These are phyloP conservation scores for Peromyscus californicus DNA, from an alignment of 2,113 vertebrate species.

Conservation along the genomic window DNA sequence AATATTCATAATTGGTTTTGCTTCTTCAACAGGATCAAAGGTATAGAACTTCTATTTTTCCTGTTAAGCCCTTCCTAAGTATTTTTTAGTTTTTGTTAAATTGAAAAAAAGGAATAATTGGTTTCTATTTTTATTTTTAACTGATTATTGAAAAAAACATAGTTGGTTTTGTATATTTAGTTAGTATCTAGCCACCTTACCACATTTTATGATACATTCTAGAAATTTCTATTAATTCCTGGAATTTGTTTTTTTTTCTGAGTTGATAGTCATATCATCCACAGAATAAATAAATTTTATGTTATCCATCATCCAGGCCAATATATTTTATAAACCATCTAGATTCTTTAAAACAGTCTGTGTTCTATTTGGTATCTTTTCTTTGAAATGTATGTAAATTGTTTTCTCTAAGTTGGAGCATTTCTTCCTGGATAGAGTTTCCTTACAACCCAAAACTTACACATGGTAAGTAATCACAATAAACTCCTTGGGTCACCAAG, in stretches of 20 bases:
- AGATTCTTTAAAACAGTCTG: neutral
- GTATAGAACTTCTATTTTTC: neutral
- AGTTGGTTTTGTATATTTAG: conserved; percentile 58
- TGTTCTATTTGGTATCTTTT: neutral
- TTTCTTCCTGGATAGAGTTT: neutral
- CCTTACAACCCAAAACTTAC: neutral
- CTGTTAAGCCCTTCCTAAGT: neutral
- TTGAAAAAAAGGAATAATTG: neutral
- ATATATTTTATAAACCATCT: neutral
- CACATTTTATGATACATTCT: neutral
- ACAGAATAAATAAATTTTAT: neutral
- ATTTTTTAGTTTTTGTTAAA: neutral
- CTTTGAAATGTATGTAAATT: neutral
- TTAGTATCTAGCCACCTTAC: conserved; percentile 59
- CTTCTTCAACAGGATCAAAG: neutral
- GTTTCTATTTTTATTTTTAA: neutral
- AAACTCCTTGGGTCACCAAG: neutral
- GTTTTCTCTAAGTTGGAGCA: neutral
- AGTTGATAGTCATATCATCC: neutral
- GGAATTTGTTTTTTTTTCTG: neutral
- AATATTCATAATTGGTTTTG: neutral
- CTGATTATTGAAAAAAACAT: neutral
- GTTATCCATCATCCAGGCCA: neutral
- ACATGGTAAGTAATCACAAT: neutral
- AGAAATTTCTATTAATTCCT: neutral